Conservation (phyloP, 2,797 vertebrate species). For the Crax fasciolata region DNA sequence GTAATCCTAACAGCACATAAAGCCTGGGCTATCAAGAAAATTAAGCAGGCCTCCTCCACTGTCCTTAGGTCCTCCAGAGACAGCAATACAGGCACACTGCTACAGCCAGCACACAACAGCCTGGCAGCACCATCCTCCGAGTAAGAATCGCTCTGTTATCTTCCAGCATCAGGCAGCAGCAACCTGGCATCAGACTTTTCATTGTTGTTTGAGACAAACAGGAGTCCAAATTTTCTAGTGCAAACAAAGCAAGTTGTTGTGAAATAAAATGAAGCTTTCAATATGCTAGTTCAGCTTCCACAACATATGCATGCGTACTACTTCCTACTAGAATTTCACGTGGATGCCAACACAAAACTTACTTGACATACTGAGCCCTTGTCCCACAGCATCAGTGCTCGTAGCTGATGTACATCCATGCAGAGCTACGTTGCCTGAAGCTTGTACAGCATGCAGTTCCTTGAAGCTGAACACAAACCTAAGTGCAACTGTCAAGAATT, state of each 20-base stretch:
- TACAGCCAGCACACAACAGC: background rate
- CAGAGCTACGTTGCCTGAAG: background rate
- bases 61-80: background rate
- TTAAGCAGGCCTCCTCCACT: background rate
- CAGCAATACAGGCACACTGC: background rate
- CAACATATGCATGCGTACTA: background rate
- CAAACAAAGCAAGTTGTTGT: background rate
- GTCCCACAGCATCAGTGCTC: background rate
- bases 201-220: background rate
- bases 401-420: background rate
- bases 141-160: background rate
- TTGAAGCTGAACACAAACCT: background rate
- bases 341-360: background rate
- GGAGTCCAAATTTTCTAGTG: background rate
- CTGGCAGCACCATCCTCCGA: background rate
- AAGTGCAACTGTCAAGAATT: background rate
- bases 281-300: background rate
- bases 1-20: background rate
- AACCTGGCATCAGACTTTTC: background rate
- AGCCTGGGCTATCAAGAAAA: background rate
- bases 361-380: background rate
- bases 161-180: background rate
- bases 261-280: background rate
- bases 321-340: background rate
- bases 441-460: background rate